Evolutionary conservation across 2,797 vertebrate species (phyloP), one percentile per base, ranked within the genome.

Genomic region (Aselliscus stoliczkanus): DNA sequence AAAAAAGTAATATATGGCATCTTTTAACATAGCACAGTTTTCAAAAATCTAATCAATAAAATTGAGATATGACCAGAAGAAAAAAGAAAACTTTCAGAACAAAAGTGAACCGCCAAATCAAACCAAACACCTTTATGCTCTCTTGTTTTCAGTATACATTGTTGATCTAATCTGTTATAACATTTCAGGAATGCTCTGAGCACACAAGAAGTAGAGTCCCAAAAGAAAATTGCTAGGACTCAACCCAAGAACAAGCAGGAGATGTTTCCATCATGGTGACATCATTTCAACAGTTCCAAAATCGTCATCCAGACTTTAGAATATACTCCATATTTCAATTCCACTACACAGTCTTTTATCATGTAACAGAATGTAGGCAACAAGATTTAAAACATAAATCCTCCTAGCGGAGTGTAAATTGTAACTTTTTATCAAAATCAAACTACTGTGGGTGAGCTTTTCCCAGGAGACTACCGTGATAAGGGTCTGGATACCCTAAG

Each of bases 401-500:
- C 93, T 95, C 67, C 39, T 88, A 88, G 82, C 37, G 85, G 91
- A 94, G 50, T 89, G 88, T 96, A 69, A 58, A 82, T 93, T 93
- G 96, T 89, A 93, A 95, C 73, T 82, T 97, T 90, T 86, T 95
- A 93, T 88, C 93, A 91, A 94, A 95, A 82, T 54, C 60, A 96
- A 96, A 83, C 92, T 87, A 88, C 77, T 7, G 12, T 93, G 62
- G 58, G 83, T 86, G 58, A 92, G 77, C 42, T 84, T 92, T 87
- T 60, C 88, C 73, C 60, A 52, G 37, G 92, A 93, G 73, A 93
- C 64, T 44, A 20, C 50, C 11, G 2, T 58, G 44, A 70, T 83
- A 88, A 88, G n/a, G 42, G 25, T 50, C 10, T 23, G 44, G 77
- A 64, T 50, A 34, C 50, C 3, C 52, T 69, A 27, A 25, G 27